Base-by-base conservation (phyloP, 2,888 invertebrate species). In the Pelosia muscerda region DNA sequence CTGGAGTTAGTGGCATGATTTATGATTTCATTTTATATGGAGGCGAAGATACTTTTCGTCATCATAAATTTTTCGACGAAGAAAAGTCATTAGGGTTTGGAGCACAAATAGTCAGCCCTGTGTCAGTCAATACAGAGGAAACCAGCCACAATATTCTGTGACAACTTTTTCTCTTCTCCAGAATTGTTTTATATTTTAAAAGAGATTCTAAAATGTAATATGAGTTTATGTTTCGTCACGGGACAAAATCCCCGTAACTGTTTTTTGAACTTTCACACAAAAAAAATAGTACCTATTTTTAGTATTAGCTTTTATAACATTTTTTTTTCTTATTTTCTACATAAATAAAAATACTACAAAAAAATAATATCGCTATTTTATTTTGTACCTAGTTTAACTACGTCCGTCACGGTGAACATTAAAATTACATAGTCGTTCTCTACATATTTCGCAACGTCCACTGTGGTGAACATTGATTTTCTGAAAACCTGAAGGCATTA, bases 1-100 rank as follows among this genome's bases (percentile, higher is more conserved):
- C 84, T 56, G 85, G 86, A 4, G 73, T 84, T 8, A 75, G 76
- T 25, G 87, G 86, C 0, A 79, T 88, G 22, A 79, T 87, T 25
- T 88, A 86, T 65, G 87, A 88, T 69, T 88, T 87, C 71, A 0
- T 79, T 8, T 15, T 66, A 13, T 70, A 70, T 34, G 70, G 57
- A 13, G 70, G 64, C 0, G 64, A 70, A 11, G 70, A 70, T 26
- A 70, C 70, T 2, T 70, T 70, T 23, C 26, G 70, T 0, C 57
- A 8, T 6, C 49, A 54, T 22, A 53, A 49, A 5, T 70, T 70
- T 28, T 57, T 54, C 3, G 64, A 70, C 2, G 13, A 64, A 38
- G 6, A 28, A 28, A 6, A 28, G 28, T 4, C 4, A 31, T 31
- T 31, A 31, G 3, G 69, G 2, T 55, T 63, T 31, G 63, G 63